Evolutionary conservation across 2,797 vertebrate genomes (phyloP).

Genomic region (Sebastes matsubarae): DNA sequence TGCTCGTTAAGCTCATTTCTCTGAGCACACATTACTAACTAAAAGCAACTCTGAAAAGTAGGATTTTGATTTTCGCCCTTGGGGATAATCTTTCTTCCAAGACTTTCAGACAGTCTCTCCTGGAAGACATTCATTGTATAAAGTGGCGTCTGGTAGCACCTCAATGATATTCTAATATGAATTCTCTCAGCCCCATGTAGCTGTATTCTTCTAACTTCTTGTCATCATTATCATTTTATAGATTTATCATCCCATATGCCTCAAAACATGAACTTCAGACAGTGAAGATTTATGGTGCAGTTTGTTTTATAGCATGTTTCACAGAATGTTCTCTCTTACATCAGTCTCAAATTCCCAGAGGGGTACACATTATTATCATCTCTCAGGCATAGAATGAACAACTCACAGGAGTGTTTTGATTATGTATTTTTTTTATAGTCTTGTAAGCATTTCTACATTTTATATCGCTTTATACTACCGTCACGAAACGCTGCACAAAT

Average conservation of each 20-base stretch:
- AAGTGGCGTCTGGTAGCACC: not conserved
- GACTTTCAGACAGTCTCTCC: not conserved
- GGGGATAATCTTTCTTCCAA: not conserved
- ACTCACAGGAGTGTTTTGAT: not conserved
- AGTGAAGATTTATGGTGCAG: not conserved
- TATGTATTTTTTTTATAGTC: not conserved
- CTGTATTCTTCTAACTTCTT: not conserved
- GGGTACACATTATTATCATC: not conserved
- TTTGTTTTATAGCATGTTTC: not conserved
- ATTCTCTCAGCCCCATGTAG: not conserved
- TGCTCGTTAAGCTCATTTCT: not conserved
- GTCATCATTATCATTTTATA: not conserved
- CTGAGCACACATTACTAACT: not conserved
- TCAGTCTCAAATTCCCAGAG: not conserved
- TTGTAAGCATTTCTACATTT: not conserved
- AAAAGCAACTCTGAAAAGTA: not conserved
- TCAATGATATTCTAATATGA: not conserved
- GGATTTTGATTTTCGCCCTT: not conserved
- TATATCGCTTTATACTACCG: not conserved
- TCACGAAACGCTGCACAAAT: not conserved
- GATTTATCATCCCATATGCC: not conserved
- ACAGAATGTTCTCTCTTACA: not conserved
- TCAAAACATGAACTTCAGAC: not conserved
- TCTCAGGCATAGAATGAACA: not conserved
- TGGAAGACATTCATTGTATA: not conserved